phyloP scores from a whole-genome alignment of 1,140 invertebrate genomes.

The Apis laboriosa region DNA sequence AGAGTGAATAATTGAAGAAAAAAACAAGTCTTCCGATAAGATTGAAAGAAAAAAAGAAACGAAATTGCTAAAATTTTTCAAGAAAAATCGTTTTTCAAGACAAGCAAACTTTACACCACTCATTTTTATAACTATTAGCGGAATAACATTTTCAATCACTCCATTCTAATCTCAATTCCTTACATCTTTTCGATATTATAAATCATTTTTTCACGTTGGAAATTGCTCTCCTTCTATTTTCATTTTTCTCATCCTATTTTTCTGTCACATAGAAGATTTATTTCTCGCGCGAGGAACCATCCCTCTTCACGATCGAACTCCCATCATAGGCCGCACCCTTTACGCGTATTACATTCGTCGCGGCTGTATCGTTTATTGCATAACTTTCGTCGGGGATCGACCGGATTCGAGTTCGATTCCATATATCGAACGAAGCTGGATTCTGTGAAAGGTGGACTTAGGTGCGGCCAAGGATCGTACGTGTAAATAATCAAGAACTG shows the following conservation, averaged over 20 bases:
- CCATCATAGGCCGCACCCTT: not conserved
- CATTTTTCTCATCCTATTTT: not conserved
- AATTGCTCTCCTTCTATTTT: no score
- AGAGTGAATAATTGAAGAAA: no score
- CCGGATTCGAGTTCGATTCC: not conserved
- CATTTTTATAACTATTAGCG: no score
- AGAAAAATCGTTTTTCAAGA: no score
- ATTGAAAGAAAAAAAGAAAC: not conserved
- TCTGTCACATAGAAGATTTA: not conserved
- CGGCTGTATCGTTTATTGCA: not conserved
- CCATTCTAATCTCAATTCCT: no score
- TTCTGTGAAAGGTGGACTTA: conserved; percentile 62
- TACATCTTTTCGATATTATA: no score
- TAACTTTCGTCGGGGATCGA: conserved; percentile 19
- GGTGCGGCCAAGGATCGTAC: conserved; percentile 51
- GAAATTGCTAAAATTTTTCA: no score
- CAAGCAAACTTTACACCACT: no score
- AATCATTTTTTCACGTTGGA: no score
- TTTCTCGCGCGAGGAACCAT: not conserved
- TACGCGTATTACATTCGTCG: no score
- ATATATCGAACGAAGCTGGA: conserved; percentile 18
- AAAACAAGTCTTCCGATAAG: no score
- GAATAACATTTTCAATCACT: no score
- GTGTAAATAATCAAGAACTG: conserved; percentile 28
- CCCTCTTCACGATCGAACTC: not conserved